Base-by-base conservation (phyloP, 2,113 vertebrate genomes). In the Oryzias javanicus region DNA sequence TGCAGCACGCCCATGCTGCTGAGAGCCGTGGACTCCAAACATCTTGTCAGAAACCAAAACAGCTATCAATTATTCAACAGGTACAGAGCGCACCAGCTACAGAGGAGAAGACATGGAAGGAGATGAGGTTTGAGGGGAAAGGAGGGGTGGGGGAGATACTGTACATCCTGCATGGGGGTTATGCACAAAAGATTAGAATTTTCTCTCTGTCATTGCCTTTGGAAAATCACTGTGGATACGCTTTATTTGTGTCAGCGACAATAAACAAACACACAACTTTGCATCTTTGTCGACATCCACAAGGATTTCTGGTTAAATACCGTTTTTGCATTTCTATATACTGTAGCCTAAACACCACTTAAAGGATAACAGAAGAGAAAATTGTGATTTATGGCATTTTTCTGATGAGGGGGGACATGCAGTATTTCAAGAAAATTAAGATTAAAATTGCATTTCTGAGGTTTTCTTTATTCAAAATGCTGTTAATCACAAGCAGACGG, bases 31-130 rank as follows among this genome's bases (percentile, higher is more conserved):
- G 76, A 84, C 76, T 81, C 67, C 69, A 69, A 80, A 82, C 29
- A 74, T 70, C 83, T 86, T 83, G 80, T 84, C 81, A 50, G 52
- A 78, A 83, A 82, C 82, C 86, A 85, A 85, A 88, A 88, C 84
- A 86, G 52, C 79, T 25, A 88, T 88, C 82, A 88, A 88, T 88
- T 86, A 88, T 88, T 88, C 82, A 88, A 82, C 82, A 84, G 84
- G 82, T 84, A 86, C 81, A 81, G 76, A 79, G 81, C 22, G 78
- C 82, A 78, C 60, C 62, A 67, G 79, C 81, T 77, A 77, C 70
- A 80, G 70, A 74, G 71, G 68, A 81, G 75, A 76, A 74, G 73
- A 76, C 73, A 75, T 70, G 77, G 72, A 71, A 74, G 79, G 83
- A 72, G 78, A 70, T 77, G 61, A 71, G 75, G 64, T 74, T 73